phyloP scores from a whole-genome alignment of 2,113 vertebrate species.

The Crotophaga sulcirostris region DNA sequence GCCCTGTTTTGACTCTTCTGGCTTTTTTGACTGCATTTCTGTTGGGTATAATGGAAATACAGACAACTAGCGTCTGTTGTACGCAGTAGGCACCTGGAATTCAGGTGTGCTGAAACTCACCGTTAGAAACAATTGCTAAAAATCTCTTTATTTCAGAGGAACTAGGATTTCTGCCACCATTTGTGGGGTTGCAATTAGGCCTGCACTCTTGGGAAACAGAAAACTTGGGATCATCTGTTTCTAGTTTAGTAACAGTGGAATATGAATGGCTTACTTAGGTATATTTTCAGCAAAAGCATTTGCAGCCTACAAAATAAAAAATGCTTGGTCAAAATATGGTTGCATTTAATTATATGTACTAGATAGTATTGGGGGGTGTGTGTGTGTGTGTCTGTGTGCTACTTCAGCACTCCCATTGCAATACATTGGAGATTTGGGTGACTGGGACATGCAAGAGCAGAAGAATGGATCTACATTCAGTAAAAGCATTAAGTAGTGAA shows the following conservation, averaged over 20 bases:
- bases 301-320: neutral
- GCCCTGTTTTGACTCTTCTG: neutral
- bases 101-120: neutral
- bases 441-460: neutral
- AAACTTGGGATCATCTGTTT: neutral
- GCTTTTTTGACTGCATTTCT: neutral
- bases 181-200: neutral
- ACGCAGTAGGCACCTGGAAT: neutral
- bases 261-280: neutral
- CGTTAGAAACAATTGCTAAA: neutral
- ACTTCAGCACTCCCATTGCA: neutral
- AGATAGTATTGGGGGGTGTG: neutral
- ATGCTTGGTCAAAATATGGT: neutral
- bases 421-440: neutral
- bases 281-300: neutral
- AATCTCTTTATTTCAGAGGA: neutral
- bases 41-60: neutral
- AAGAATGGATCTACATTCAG: neutral
- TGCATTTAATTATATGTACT: neutral
- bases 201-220: neutral
- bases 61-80: neutral
- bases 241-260: neutral
- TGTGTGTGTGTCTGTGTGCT: neutral
- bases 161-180: neutral
- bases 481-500: neutral